phyloP scores from a whole-genome alignment of 2,797 vertebrate genomes.

The Diceros bicornis region DNA sequence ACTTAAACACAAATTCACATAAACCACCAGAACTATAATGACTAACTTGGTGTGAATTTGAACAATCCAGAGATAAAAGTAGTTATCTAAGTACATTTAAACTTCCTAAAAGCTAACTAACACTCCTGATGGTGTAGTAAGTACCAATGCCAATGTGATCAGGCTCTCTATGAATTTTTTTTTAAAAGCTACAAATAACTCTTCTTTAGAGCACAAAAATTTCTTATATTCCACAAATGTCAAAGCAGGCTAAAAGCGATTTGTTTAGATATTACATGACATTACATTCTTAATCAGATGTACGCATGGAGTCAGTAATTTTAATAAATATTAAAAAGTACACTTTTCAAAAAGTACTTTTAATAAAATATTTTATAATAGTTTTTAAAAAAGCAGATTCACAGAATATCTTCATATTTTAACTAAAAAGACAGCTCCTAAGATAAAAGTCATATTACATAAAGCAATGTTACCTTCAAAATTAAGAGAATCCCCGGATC shows the following conservation, averaged over 20 bases:
- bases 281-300: neutral
- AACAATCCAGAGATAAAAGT: slow-evolving; percentile 12
- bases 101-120: slow-evolving; percentile 55
- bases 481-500: slow-evolving; percentile 52
- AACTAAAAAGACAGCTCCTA: slow-evolving; percentile 57
- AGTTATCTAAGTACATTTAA: neutral
- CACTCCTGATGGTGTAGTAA: neutral
- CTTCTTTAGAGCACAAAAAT: slow-evolving; percentile 31
- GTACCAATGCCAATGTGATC: slow-evolving; percentile 43
- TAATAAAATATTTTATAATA: neutral
- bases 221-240: slow-evolving; percentile 23
- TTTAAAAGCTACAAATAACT: slow-evolving; percentile 53
- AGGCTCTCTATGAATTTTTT: neutral
- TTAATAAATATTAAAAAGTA: slow-evolving; percentile 45
- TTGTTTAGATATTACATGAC: neutral
- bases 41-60: slow-evolving; percentile 27
- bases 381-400: slow-evolving; percentile 7
- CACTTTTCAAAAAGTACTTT: neutral
- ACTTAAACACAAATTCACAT: neutral
- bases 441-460: neutral
- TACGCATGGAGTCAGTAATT: slow-evolving; percentile 1
- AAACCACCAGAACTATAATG: neutral
- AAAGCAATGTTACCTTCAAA: slow-evolving; percentile 71
- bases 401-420: slow-evolving; percentile 27
- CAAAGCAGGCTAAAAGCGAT: neutral